phyloP scores from a whole-genome alignment of 2,113 vertebrate genomes.

The Archocentrus centrarchus region DNA sequence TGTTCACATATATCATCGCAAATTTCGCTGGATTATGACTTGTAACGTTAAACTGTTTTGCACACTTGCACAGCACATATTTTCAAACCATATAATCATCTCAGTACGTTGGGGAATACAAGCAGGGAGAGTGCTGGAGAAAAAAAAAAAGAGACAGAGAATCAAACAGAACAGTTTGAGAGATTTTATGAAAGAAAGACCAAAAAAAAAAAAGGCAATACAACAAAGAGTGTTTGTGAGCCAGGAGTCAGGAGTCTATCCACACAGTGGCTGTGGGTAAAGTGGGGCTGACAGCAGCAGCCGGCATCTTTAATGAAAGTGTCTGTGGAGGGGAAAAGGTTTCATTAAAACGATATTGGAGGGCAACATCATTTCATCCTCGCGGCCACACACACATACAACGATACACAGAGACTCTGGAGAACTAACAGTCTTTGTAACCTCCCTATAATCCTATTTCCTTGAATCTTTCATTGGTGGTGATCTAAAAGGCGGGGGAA shows the following conservation, averaged over 20 bases:
- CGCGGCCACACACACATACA: neutral
- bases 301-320: constrained; percentile 64
- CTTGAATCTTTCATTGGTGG: constrained; percentile 42
- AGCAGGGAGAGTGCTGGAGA: too few species aligned
- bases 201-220: neutral
- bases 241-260: constrained; percentile 1
- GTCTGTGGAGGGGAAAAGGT: constrained; percentile 55
- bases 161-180: neutral
- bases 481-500: constrained; percentile 39
- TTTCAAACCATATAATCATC: constrained; percentile 1
- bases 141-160: neutral
- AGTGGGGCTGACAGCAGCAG: constrained; percentile 43
- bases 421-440: constrained; percentile 37
- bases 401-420: constrained; percentile 16
- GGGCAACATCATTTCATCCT: constrained; percentile 52
- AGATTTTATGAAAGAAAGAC: neutral
- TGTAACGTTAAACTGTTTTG: neutral
- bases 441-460: constrained; percentile 29
- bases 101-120: neutral
- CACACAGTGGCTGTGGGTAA: neutral
- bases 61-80: neutral
- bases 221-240: constrained; percentile 14
- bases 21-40: neutral
- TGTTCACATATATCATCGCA: neutral
- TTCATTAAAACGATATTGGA: constrained; percentile 69